A percentile compares a stretch with the other conserved stretches of the same genome.
These are phyloP conservation scores for Mixornis gularis DNA, from an alignment of 2,113 vertebrate genomes.

Conservation along the genomic window DNA sequence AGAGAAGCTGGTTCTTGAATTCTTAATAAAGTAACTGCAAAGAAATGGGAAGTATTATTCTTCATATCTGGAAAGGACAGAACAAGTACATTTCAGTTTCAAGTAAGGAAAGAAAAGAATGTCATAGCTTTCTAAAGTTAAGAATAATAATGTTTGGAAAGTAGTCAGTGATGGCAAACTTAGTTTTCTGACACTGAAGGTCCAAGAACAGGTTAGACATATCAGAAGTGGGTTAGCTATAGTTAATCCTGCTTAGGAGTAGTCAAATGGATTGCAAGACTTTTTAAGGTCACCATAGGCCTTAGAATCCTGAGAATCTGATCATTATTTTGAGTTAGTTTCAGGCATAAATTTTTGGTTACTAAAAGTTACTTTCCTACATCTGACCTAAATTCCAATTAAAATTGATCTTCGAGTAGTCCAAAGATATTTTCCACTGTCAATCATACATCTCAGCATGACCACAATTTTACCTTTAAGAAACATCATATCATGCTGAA, in stretches of 20 bases:
- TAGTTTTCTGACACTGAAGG: background rate
- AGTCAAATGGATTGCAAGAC: background rate
- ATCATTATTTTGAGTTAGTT: background rate
- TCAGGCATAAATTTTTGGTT: slow-evolving; percentile 38
- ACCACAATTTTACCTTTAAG: slow-evolving; percentile 47
- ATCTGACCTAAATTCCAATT: slow-evolving; percentile 48
- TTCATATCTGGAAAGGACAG: background rate
- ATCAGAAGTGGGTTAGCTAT: background rate
- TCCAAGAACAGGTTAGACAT: background rate
- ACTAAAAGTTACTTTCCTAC: slow-evolving; percentile 25
- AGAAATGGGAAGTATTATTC: background rate
- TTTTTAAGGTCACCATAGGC: background rate
- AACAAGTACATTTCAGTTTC: background rate
- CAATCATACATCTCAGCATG: slow-evolving; percentile 45
- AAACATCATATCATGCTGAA: slow-evolving; percentile 19
- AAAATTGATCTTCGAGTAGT: slow-evolving; percentile 48
- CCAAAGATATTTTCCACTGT: slow-evolving; percentile 32
- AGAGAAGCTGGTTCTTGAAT: background rate
- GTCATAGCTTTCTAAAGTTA: background rate
- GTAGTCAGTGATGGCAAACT: background rate
- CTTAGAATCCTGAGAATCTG: background rate
- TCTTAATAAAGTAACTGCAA: background rate
- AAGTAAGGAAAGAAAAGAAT: background rate
- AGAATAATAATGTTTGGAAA: background rate
- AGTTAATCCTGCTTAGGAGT: background rate